Evolutionary conservation across 2,113 vertebrate species (phyloP), one percentile per base, ranked within the genome.

Genomic region (Alethe diademata): DNA sequence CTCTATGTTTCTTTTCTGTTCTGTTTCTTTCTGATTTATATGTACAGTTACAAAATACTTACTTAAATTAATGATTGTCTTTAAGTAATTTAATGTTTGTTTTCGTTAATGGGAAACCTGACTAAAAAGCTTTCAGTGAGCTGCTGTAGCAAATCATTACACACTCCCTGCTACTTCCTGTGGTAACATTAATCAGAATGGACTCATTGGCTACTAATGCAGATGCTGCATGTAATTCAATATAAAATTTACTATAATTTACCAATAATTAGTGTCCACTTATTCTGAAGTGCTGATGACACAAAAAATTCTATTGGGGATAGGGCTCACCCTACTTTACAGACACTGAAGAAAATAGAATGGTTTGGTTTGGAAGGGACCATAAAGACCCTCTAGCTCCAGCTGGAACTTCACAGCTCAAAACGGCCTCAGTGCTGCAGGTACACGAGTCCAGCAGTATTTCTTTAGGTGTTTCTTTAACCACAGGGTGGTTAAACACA

Each of bases 101-200:
- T 97, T 95, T 94, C 90, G 67, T 92, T 94, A 92, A 89, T 94
- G 61, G 90, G 71, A 96, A 97, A 83, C 93, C 96, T 92, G 71
- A 64, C 78, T 90, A 53, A 94, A 91, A 84, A 93, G 86, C 90
- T 90, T 97, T 96, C 90, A 61, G 78, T 92, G 89, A 85, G 61
- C 86, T 94, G 53, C 85, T 71, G 90, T 91, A 66, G 87, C 78
- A 96, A 94, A 95, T 88, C 66, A 70, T 93, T 96, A 75, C 82
- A 90, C 95, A 93, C 78, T 93, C 96, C 92, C 75, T 92, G 89
- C 81, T 87, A 29, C 84, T 91, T 93, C 58, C 92, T 81, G 60
- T 38, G 86, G 57, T 94, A 92, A 43, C 65, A 60, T 97, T 89
- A 71, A 96, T 94, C 94, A 93, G 86, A 86, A 54, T 67, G 96